Evolutionary conservation across 92 coral and sea anemone genomes (phyloP), one percentile per base, ranked within the genome.

Genomic region (Siderastrea radians): DNA sequence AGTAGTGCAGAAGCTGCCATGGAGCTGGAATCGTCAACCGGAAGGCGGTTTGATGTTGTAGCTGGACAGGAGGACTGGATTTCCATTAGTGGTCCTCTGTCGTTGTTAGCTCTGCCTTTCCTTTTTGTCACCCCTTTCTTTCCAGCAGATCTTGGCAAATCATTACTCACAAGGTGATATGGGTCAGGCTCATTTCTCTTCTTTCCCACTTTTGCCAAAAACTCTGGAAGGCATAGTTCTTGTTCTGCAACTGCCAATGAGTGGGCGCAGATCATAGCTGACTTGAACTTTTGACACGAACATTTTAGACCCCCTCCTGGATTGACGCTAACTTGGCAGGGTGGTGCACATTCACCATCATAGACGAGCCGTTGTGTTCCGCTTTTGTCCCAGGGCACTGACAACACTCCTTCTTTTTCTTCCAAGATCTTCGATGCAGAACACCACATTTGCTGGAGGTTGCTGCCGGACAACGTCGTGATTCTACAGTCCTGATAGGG

Each of bases 231-330:
- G 48, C 88, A 82, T 57, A 15, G 19, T 80, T 88, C 81, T 49
- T 82, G 48, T 52, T 65, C 91, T 48, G 91, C 88, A 73, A 82
- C 91, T 59, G 91, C 88, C 73, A 88, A 81, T n/a, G 79, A 44
- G 49, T 77, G 87, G 58, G 69, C 51, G 44, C 90, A 79, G 50
- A 86, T 76, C 86, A 77, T 64, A 47, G 88, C 83, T 5, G 88
- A 88, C 75, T 81, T 82, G 63, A 52, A 88, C 55, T 82, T 88
- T 5, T 70, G 73, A 68, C 89, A 85, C 63, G 84, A 85, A 61
- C 89, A 85, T 59, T 85, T 85, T 7, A 85, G 66, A 47, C 79
- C 14, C 9, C 86, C 84, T 66, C 49, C 78, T 13, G 51, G 74
- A 16, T 77, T 75, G 4, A 69, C 59, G 10, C 52, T 47, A 26